phyloP scores from a whole-genome alignment of 2,797 vertebrate genomes.

The Tragopan temminckii region DNA sequence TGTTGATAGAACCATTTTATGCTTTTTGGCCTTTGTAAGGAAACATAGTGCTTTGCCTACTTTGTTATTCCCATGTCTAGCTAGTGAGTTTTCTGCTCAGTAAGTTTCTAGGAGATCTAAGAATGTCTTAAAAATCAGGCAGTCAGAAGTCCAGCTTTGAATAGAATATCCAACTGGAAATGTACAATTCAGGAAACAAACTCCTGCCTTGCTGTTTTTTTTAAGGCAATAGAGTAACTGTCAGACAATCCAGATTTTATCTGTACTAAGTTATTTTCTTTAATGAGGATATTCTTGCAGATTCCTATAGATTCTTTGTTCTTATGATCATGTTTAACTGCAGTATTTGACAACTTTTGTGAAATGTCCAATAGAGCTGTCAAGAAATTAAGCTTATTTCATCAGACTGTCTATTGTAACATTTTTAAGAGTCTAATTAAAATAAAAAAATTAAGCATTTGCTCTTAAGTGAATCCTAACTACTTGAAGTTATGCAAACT shows the following conservation, averaged over 20 bases:
- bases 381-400: background rate
- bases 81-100: background rate
- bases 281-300: background rate
- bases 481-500: background rate
- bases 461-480: background rate
- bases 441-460: background rate
- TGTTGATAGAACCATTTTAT: conserved; percentile 8
- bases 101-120: background rate
- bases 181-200: background rate
- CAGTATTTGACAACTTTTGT: background rate
- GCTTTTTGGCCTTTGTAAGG: background rate
- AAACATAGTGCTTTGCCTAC: background rate
- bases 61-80: background rate
- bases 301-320: background rate
- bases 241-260: background rate
- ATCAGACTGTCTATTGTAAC: background rate
- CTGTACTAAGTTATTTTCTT: background rate
- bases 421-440: background rate
- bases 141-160: background rate
- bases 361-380: background rate
- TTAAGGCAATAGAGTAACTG: background rate
- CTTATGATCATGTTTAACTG: background rate
- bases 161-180: background rate
- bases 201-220: background rate
- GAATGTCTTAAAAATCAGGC: background rate